Evolutionary conservation across 2,113 vertebrate genomes (phyloP), one percentile per base, ranked within the genome.

Genomic region (Patagioenas fasciata): DNA sequence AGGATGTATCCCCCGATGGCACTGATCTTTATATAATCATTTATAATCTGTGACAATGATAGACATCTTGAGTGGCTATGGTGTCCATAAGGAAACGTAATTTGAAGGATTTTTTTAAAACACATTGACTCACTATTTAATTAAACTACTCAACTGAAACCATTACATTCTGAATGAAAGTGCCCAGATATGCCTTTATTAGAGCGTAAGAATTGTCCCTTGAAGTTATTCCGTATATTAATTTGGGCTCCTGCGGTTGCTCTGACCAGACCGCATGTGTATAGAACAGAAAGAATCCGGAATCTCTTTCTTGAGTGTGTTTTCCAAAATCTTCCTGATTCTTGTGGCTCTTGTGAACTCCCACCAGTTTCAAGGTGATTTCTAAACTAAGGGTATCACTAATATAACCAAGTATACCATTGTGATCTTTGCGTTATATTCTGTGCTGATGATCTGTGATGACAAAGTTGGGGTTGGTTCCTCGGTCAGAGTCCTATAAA

Each of bases 401-500:
- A 72, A 61, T 38, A 40, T 14, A 38, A 10, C 51, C 31, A 54
- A n/a, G 2, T 74, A 13, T 28, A 18, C 15, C 20, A 5, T 17
- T 38, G 34, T 13, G 17, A 51, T 50, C 16, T 32, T 77, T 53
- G 38, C 64, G 32, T 57, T 83, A 32, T 4, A 40, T 28, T 72
- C 32, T 69, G 2, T 85, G 32, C 44, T 69, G 53, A 69, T 93
- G 11, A n/a, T 44, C 28, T 4, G 0, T 31, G 10, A 32, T 61
- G 36, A 47, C 0, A 0, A 53, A 47, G 3, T 62, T 53, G 26
- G 11, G 2, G 15, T 2, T 40, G 7, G 60, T 48, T 58, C 25
- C 31, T 78, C 18, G 10, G 44, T 65, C 18, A 50, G 8, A 70
- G 40, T 54, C 32, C 38, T 82, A 13, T 72, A 80, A 51, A 47